phyloP scores from a whole-genome alignment of 2,888 invertebrate genomes.

The Lucinisca nassula region DNA sequence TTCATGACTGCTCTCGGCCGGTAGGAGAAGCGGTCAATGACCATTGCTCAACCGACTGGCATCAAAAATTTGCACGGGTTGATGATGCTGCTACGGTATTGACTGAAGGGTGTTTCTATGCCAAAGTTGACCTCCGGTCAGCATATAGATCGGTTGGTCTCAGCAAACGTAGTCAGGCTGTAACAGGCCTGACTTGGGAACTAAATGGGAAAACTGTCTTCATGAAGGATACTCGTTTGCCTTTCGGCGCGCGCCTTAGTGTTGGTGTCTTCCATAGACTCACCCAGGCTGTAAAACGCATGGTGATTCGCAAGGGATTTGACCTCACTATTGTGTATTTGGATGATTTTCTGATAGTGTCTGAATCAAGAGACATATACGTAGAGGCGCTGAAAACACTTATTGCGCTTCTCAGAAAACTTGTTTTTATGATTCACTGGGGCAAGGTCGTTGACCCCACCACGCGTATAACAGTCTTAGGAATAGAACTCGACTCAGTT shows the following conservation, averaged over 20 bases:
- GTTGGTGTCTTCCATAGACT: background rate
- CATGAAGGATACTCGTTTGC: background rate
- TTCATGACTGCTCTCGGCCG: background rate
- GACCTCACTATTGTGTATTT: background rate
- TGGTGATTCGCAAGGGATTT: background rate
- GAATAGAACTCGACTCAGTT: background rate
- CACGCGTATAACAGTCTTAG: background rate
- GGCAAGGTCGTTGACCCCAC: background rate
- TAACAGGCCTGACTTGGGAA: background rate
- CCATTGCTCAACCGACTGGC: background rate
- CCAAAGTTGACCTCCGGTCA: background rate
- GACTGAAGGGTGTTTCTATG: background rate
- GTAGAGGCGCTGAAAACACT: background rate
- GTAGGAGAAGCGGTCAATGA: background rate
- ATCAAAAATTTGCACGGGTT: background rate
- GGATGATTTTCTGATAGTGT: background rate
- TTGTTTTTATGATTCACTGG: background rate
- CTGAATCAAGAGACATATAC: background rate
- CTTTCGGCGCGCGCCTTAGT: background rate
- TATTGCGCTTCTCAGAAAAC: background rate
- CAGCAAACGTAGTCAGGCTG: background rate
- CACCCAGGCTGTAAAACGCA: constrained; percentile 1
- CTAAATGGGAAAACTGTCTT: background rate
- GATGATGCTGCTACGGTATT: background rate
- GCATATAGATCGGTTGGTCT: background rate